Evolutionary conservation across 2,113 vertebrate species (phyloP).

Genomic region (Hymenochirus boettgeri): DNA sequence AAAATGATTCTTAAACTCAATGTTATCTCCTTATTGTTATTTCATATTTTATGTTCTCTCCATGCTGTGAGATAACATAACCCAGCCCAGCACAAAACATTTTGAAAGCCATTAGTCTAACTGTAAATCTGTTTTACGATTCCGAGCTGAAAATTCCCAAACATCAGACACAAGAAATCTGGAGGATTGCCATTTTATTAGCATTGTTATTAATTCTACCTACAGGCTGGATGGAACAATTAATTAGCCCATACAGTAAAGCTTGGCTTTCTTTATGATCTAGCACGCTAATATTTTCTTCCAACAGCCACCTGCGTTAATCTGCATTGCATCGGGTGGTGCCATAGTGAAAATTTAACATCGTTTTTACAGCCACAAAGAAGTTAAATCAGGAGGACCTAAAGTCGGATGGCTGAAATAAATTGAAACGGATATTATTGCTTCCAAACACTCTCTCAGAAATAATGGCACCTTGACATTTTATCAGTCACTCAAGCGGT

Average conservation of each 20-base stretch:
- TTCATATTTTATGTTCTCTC: slow-evolving; percentile 27
- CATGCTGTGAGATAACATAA: slow-evolving; percentile 29
- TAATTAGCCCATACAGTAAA: slow-evolving; percentile 53
- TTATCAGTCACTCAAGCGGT: slow-evolving; percentile 77
- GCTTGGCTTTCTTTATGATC: slow-evolving; percentile 47
- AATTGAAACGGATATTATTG: slow-evolving; percentile 72
- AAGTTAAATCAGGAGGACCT: slow-evolving; percentile 60
- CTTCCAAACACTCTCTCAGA: slow-evolving; percentile 70
- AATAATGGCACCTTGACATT: slow-evolving; percentile 79
- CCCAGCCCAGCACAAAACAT: slow-evolving; percentile 25
- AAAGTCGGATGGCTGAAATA: slow-evolving; percentile 68
- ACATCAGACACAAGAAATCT: no score
- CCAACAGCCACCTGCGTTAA: slow-evolving; percentile 43
- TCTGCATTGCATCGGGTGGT: slow-evolving; percentile 47
- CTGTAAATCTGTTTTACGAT: slow-evolving; percentile 61
- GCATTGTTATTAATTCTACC: slow-evolving; percentile 63
- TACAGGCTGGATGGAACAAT: slow-evolving; percentile 63
- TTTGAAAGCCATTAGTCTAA: slow-evolving; percentile 37
- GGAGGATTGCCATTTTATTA: neutral
- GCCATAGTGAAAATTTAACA: slow-evolving; percentile 41
- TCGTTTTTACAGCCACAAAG: slow-evolving; percentile 48
- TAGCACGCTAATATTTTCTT: slow-evolving; percentile 44
- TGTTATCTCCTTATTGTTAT: slow-evolving; percentile 24
- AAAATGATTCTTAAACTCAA: slow-evolving; percentile 26
- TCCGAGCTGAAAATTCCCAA: slow-evolving; percentile 51